phyloP scores from a whole-genome alignment of 1,140 invertebrate genomes.

The Scaptomyza montana region DNA sequence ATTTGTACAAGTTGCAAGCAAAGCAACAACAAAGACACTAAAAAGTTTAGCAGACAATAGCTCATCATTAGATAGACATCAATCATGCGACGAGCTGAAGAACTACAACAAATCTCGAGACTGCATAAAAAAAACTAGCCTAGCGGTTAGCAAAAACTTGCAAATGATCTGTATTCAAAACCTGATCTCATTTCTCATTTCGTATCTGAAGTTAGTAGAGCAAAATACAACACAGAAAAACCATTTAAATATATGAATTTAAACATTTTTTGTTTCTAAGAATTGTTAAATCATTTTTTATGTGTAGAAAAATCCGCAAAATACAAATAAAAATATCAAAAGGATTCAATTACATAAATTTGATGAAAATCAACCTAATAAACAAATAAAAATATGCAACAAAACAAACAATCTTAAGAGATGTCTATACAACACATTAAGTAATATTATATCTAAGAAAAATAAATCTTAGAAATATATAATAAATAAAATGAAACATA shows the following conservation, averaged over 20 bases:
- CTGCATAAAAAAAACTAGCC: neutral
- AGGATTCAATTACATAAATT: too few species aligned
- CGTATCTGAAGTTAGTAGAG: neutral
- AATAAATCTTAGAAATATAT: too few species aligned
- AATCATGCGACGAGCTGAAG: constrained; percentile 29
- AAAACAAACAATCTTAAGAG: too few species aligned
- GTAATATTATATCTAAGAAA: too few species aligned
- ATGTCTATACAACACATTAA: too few species aligned
- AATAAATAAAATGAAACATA: too few species aligned
- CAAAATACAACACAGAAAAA: neutral
- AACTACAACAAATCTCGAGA: neutral
- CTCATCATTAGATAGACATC: constrained; percentile 15
- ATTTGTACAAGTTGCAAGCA: neutral
- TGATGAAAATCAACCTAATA: too few species aligned
- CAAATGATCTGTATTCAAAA: constrained; percentile 3
- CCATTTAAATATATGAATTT: neutral
- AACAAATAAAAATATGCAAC: too few species aligned
- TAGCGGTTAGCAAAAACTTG: neutral
- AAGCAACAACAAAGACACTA: neutral
- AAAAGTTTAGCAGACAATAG: constrained; percentile 26
- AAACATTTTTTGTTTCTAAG: too few species aligned
- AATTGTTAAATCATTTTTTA: too few species aligned
- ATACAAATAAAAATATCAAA: too few species aligned
- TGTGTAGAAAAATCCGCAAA: too few species aligned
- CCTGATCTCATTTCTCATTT: neutral